Conservation (phyloP, 2,113 vertebrate genomes). For the Mastomys coucha region DNA sequence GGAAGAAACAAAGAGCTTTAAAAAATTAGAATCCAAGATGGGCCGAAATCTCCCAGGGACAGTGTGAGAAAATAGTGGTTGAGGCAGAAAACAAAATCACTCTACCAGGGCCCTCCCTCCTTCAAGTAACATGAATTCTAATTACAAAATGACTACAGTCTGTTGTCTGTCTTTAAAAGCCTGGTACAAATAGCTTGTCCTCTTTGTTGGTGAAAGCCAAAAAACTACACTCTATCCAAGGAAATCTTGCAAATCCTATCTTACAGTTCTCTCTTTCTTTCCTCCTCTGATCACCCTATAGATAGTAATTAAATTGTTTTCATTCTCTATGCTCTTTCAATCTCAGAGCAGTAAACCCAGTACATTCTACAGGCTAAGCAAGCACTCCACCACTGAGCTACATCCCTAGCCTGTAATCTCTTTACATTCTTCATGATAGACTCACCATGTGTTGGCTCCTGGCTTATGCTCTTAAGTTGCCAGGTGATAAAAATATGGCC, state of each 20-base stretch:
- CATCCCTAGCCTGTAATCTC: not conserved
- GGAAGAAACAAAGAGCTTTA: not conserved
- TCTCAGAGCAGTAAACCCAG: no score
- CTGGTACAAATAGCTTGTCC: not conserved
- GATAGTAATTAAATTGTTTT: not conserved
- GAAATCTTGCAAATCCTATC: not conserved
- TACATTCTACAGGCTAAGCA: not conserved
- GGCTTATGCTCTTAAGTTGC: not conserved
- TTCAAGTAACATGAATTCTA: not conserved
- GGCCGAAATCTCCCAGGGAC: not conserved
- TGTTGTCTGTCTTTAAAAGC: not conserved
- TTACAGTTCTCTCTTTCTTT: not conserved
- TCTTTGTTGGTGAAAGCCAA: conserved; percentile 4
- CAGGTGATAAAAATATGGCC: not conserved
- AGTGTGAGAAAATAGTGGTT: not conserved
- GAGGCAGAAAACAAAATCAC: not conserved
- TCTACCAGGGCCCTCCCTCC: not conserved
- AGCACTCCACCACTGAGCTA: not conserved
- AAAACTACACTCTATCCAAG: conserved; percentile 9
- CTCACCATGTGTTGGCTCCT: not conserved
- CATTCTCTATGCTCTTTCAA: not conserved
- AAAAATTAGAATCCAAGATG: not conserved
- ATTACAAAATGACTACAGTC: not conserved
- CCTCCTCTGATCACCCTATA: not conserved
- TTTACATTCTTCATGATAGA: not conserved